Evolutionary conservation across 1,140 invertebrate genomes (phyloP).

Genomic region (Drosophila insularis): DNA sequence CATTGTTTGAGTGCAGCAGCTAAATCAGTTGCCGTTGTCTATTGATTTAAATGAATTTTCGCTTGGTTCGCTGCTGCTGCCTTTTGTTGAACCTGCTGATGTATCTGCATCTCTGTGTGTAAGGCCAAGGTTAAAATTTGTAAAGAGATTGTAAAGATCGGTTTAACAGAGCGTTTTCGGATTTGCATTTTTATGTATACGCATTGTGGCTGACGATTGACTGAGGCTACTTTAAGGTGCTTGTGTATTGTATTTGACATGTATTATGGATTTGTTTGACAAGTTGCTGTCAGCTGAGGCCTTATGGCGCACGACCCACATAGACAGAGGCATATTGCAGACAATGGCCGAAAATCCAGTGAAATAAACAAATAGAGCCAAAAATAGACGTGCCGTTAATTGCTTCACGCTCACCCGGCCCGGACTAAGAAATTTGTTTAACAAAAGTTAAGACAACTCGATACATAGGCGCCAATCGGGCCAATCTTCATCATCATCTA

Average conservation of each 20-base stretch:
- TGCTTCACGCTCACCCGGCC: conserved; percentile 57
- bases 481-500: neutral
- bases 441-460: conserved; percentile 34
- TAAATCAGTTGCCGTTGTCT: conserved; percentile 10
- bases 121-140: conserved; percentile 78
- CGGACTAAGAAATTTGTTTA: conserved; percentile 61
- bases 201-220: conserved; percentile 25
- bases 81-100: conserved; percentile 30
- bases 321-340: conserved; percentile 30
- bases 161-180: conserved; percentile 54
- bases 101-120: conserved; percentile 49
- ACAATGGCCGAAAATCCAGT: conserved; percentile 5
- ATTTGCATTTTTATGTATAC: conserved; percentile 64
- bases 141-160: conserved; percentile 80
- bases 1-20: conserved; percentile 62
- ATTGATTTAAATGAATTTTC: conserved; percentile 4
- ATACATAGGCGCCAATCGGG: neutral
- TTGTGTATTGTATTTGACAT: conserved; percentile 60
- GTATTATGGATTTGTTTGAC: conserved; percentile 76
- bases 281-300: conserved; percentile 63
- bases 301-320: conserved; percentile 66
- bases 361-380: conserved; percentile 13
- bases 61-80: conserved; percentile 55
- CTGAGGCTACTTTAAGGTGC: conserved; percentile 34
- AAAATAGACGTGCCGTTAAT: conserved; percentile 65